These are phyloP conservation scores for Andrena bicolor DNA, from an alignment of 2,888 invertebrate species.

Conservation along the genomic window DNA sequence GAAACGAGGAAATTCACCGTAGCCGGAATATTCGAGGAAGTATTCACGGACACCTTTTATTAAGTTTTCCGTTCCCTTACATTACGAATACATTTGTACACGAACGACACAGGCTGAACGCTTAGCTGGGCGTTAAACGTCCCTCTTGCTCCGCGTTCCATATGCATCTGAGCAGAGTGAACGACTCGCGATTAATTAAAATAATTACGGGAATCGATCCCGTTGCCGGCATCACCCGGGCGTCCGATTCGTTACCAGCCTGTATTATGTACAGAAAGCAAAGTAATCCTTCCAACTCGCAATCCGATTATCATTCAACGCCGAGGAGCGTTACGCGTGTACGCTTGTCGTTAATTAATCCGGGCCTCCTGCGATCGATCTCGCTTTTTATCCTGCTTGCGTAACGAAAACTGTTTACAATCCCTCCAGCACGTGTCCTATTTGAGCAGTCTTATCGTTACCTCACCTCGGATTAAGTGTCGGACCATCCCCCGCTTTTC, in stretches of 20 bases:
- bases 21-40: slow-evolving; percentile 9
- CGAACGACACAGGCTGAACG: neutral
- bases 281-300: neutral
- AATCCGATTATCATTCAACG: neutral
- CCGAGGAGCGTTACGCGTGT: neutral
- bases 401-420: neutral
- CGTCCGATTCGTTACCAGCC: neutral
- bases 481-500: neutral
- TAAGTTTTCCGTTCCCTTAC: slow-evolving; percentile 32
- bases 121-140: neutral
- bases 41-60: slow-evolving; percentile 56
- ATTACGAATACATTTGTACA: slow-evolving; percentile 34
- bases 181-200: slow-evolving; percentile 14
- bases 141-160: neutral
- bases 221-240: neutral
- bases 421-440: neutral
- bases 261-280: neutral
- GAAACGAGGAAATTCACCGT: neutral
- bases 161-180: neutral
- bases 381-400: neutral
- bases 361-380: neutral
- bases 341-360: neutral
- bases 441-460: no score
- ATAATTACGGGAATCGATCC: slow-evolving; percentile 5
- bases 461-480: neutral